Evolutionary conservation across 2,888 invertebrate genomes (phyloP).

Genomic region (Drosophila falleni): DNA sequence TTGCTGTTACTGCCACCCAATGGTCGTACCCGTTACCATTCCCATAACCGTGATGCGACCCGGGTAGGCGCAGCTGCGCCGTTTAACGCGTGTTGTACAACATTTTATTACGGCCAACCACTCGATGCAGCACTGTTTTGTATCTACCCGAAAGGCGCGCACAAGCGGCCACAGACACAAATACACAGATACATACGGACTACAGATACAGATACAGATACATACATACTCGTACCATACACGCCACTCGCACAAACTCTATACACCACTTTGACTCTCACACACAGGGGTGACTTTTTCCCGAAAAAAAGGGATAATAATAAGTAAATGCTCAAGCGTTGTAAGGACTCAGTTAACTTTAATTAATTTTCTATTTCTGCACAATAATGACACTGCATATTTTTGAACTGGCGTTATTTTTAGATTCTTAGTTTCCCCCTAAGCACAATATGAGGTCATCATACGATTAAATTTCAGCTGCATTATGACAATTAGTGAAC

Average conservation of each 20-base stretch:
- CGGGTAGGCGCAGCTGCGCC: conserved; percentile 72
- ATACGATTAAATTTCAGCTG: conserved; percentile 16
- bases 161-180: conserved; percentile 32
- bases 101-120: conserved; percentile 76
- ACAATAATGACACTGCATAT: conserved; percentile 21
- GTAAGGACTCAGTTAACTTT: conserved; percentile 60
- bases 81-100: conserved; percentile 79
- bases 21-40: conserved; percentile 4
- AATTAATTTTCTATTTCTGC: conserved; percentile 75
- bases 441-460: conserved; percentile 3
- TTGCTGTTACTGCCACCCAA: conserved; percentile 37
- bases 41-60: conserved; percentile 31
- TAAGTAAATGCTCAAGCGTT: conserved; percentile 41
- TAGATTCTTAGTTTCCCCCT: not conserved
- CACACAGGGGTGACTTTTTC: conserved; percentile 70
- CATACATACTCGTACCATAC: conserved; percentile 21
- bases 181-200: conserved; percentile 19
- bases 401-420: conserved; percentile 23
- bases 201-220: conserved; percentile 32
- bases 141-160: conserved; percentile 67
- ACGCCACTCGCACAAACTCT: not conserved
- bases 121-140: conserved; percentile 68
- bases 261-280: not conserved
- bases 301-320: conserved; percentile 57
- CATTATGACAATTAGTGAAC: conserved; percentile 4